Percentiles rank a stretch among this genome's conserved stretches.
These are phyloP conservation scores for Saccostrea echinata DNA, from an alignment of 1,140 invertebrate genomes.

Conservation along the genomic window DNA sequence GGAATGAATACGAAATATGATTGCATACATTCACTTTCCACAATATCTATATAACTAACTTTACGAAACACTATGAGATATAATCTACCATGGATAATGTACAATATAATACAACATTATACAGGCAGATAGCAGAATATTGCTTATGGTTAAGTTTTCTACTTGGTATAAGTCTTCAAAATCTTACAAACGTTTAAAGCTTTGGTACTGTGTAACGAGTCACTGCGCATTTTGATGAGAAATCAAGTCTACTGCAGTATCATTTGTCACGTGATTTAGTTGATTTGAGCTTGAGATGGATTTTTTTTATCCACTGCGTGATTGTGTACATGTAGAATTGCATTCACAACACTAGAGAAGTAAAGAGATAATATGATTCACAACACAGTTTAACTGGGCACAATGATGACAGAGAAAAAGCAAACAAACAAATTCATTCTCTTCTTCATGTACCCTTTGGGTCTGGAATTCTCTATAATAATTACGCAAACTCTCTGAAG, in stretches of 20 bases:
- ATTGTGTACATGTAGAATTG: not conserved
- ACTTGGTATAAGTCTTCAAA: not conserved
- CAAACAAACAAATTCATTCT: constrained; percentile 13
- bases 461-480: not conserved
- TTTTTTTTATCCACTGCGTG: not conserved
- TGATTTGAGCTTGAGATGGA: not conserved
- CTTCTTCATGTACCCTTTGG: not conserved
- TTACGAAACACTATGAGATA: constrained; percentile 10
- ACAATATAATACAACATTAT: constrained; percentile 7
- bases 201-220: not conserved
- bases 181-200: not conserved
- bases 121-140: not conserved
- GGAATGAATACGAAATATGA: constrained; percentile 31
- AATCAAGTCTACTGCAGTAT: no score
- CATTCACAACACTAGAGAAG: constrained; percentile 21
- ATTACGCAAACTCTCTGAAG: not conserved
- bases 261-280: no score
- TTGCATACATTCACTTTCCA: constrained; percentile 33
- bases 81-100: not conserved
- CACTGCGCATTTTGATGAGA: not conserved
- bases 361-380: constrained; percentile 20
- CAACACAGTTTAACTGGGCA: constrained; percentile 29
- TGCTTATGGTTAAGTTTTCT: not conserved
- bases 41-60: not conserved
- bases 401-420: constrained; percentile 6